A percentile compares a stretch with the other conserved stretches of the same genome.
Evolutionary conservation across 2,113 vertebrate genomes (phyloP).

Genomic region (Cricetomys ansorgei): DNA sequence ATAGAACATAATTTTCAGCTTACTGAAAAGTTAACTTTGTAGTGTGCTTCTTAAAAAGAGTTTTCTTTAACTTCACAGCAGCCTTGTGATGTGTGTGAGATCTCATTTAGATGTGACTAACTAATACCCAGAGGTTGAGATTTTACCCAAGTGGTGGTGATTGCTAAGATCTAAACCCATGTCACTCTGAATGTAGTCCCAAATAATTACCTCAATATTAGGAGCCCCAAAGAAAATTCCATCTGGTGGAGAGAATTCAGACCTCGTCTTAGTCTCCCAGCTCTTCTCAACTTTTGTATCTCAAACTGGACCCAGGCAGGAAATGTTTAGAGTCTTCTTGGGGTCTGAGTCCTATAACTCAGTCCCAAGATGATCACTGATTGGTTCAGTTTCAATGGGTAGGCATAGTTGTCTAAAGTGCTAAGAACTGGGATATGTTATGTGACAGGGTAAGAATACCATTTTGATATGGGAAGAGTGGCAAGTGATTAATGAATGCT

Average conservation of each 20-base stretch:
- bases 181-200: background rate
- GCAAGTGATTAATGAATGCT: background rate
- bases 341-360: background rate
- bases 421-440: background rate
- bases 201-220: background rate
- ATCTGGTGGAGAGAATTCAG: background rate
- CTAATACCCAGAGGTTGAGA: background rate
- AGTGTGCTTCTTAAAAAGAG: slow-evolving; percentile 4
- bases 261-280: background rate
- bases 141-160: background rate
- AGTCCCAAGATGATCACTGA: background rate
- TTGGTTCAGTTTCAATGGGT: background rate
- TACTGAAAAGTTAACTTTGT: slow-evolving; percentile 26
- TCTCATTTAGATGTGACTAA: background rate
- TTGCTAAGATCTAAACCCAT: background rate
- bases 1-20: slow-evolving; percentile 9
- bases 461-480: background rate
- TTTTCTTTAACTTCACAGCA: slow-evolving; percentile 32
- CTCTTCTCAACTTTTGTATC: background rate
- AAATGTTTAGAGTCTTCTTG: background rate
- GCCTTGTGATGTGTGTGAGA: background rate
- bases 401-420: background rate
- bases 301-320: background rate
- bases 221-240: background rate
- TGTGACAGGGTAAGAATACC: background rate